Conservation (phyloP, 2,113 vertebrate species). For the Poecilia latipinna region DNA sequence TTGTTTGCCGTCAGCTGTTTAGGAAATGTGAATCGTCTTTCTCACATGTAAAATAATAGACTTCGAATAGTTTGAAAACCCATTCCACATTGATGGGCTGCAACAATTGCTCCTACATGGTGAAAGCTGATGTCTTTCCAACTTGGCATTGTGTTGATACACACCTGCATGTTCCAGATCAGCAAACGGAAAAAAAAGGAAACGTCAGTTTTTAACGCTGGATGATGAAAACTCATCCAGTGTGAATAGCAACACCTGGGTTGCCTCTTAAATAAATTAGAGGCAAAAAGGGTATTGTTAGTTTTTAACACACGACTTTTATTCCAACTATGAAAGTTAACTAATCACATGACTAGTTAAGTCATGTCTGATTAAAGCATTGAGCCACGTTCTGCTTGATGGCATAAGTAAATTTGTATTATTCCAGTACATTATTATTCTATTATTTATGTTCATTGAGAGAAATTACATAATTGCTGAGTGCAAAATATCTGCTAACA, state of each 20-base stretch:
- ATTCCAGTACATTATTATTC: not conserved
- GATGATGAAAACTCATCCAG: no score
- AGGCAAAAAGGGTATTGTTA: no score
- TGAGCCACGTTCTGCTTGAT: not conserved
- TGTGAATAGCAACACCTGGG: not conserved
- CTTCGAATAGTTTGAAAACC: not conserved
- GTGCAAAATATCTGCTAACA: constrained; percentile 40
- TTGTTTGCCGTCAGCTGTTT: no score
- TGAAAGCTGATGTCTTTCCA: not conserved
- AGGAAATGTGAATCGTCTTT: no score
- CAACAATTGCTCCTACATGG: not conserved
- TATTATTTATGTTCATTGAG: constrained; percentile 42
- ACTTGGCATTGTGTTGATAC: not conserved
- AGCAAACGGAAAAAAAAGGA: no score
- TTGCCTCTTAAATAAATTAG: not conserved
- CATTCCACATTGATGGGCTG: not conserved
- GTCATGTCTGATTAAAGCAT: not conserved
- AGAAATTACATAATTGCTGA: constrained; percentile 40
- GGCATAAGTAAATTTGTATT: not conserved
- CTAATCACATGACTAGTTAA: not conserved
- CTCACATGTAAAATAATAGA: not conserved
- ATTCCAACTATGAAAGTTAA: not conserved
- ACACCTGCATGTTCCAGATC: no score
- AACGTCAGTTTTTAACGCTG: no score
- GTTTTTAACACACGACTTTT: no score